These are phyloP conservation scores for Channallabes apus DNA, from an alignment of 2,797 vertebrate genomes.

Conservation along the genomic window DNA sequence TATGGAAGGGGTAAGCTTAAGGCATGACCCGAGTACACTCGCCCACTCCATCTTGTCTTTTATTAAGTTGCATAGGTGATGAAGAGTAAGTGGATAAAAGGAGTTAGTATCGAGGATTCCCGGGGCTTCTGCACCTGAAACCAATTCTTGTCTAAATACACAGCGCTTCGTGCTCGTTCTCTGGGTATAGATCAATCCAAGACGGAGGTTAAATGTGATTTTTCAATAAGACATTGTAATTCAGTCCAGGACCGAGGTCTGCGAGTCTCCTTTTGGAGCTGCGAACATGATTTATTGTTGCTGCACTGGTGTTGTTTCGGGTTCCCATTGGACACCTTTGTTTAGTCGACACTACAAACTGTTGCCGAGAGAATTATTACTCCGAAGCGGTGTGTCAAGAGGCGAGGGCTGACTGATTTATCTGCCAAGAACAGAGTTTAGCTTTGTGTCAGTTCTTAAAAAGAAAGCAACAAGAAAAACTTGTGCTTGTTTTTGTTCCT, in stretches of 20 bases:
- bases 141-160: conserved; percentile 9
- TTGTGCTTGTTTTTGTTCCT: not conserved
- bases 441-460: conserved; percentile 27
- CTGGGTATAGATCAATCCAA: conserved; percentile 11
- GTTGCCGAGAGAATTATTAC: conserved; percentile 27
- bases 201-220: conserved; percentile 33
- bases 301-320: conserved; percentile 25
- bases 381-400: conserved; percentile 11
- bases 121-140: conserved; percentile 11
- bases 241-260: conserved; percentile 25
- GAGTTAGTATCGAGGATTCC: conserved; percentile 12
- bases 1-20: not conserved
- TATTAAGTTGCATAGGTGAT: conserved; percentile 27
- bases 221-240: conserved; percentile 38
- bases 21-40: not conserved
- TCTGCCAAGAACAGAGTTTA: conserved; percentile 19
- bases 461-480: no score
- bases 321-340: conserved; percentile 37
- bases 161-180: not conserved
- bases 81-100: conserved; percentile 1
- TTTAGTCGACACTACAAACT: conserved; percentile 20
- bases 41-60: conserved; percentile 7
- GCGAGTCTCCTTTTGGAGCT: conserved; percentile 4
- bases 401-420: conserved; percentile 30
- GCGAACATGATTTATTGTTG: conserved; percentile 23